A percentile compares a stretch with the other conserved stretches of the same genome.
Conservation (phyloP, 2,888 invertebrate genomes). For the Perdita meconis region DNA sequence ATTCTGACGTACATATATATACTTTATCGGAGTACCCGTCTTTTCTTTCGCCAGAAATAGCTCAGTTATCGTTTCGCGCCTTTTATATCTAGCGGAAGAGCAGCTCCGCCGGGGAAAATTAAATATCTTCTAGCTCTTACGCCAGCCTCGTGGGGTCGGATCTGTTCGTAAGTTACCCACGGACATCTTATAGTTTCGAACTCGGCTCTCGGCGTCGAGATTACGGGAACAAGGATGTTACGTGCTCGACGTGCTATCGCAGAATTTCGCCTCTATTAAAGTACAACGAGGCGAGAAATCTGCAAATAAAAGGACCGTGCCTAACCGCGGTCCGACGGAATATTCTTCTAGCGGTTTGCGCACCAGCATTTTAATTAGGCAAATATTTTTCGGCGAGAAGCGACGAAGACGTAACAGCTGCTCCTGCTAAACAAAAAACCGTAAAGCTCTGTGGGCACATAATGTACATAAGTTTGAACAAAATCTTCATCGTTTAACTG, state of each 20-base stretch:
- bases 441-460: neutral
- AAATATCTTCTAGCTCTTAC: conserved; percentile 65
- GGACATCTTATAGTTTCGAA: conserved; percentile 62
- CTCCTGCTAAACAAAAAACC: neutral
- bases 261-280: conserved; percentile 45
- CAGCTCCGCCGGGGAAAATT: conserved; percentile 63
- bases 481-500: too few species aligned
- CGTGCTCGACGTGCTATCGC: conserved; percentile 53
- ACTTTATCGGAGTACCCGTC: conserved; percentile 24
- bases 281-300: conserved; percentile 51
- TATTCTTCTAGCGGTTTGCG: conserved; percentile 15
- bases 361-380: conserved; percentile 44
- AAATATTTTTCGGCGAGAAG: conserved; percentile 35
- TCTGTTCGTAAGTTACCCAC: conserved; percentile 48
- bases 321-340: neutral
- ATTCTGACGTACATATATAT: conserved; percentile 27
- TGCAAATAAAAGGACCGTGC: conserved; percentile 29
- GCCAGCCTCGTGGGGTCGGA: conserved; percentile 23
- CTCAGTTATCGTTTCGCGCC: conserved; percentile 59
- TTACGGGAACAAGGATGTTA: conserved; percentile 45
- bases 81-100: conserved; percentile 54
- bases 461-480: too few species aligned
- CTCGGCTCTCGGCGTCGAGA: conserved; percentile 41
- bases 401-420: neutral
- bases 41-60: conserved; percentile 4